A percentile compares a stretch with the other conserved stretches of the same genome.
Conservation (phyloP, 1,140 invertebrate genomes). For the Anthonomus grandis region DNA sequence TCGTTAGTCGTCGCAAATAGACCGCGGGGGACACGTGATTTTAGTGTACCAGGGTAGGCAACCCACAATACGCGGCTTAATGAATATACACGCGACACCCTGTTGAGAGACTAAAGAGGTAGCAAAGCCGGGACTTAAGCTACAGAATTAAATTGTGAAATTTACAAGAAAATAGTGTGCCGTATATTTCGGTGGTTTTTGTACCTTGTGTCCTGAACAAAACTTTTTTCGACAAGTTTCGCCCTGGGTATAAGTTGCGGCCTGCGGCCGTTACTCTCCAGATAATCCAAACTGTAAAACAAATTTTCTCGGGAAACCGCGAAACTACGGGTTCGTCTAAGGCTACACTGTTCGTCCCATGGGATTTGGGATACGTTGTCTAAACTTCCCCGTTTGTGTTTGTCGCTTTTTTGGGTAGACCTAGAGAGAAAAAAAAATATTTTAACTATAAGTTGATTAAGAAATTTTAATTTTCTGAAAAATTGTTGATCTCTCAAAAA, state of each 20-base stretch:
- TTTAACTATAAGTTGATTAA: too few species aligned
- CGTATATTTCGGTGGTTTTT: not conserved
- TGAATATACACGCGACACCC: too few species aligned
- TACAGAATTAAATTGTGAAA: too few species aligned
- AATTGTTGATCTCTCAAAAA: too few species aligned
- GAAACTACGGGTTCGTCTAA: slow-evolving; percentile 69
- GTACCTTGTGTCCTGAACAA: slow-evolving; percentile 52
- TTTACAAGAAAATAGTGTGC: too few species aligned
- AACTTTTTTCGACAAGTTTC: slow-evolving; percentile 64
- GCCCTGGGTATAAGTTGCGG: slow-evolving; percentile 74
- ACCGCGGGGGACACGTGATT: not conserved
- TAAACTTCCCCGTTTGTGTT: slow-evolving; percentile 36
- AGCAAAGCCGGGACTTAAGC: too few species aligned
- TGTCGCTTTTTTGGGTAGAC: too few species aligned
- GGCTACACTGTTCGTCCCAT: slow-evolving; percentile 53
- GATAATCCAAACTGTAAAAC: slow-evolving; percentile 58
- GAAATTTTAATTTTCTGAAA: too few species aligned
- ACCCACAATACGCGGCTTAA: too few species aligned
- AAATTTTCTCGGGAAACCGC: slow-evolving; percentile 74
- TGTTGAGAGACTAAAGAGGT: too few species aligned
- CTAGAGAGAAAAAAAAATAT: too few species aligned
- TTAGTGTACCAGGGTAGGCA: too few species aligned
- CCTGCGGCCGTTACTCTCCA: slow-evolving; percentile 47
- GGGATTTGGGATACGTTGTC: slow-evolving; percentile 44
- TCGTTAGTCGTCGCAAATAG: not conserved